Evolutionary conservation across 2,113 vertebrate species (phyloP).

Genomic region (Sarotherodon lohbergeri): DNA sequence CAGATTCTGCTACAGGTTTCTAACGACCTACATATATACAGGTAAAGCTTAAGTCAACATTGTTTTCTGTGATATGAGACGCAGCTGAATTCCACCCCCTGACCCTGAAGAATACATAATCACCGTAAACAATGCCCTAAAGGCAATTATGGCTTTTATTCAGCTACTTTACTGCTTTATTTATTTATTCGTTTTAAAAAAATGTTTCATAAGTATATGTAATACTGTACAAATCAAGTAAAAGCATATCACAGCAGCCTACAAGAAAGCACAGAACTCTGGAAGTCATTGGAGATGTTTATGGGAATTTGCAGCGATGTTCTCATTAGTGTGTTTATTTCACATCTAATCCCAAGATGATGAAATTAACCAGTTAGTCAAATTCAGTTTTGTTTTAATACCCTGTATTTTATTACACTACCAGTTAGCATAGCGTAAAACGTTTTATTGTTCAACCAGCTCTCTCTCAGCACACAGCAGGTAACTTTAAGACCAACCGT

Average conservation of each 20-base stretch:
- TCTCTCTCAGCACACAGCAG: not conserved
- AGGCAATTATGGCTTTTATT: conserved; percentile 26
- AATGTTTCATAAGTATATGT: not conserved
- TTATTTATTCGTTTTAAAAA: not conserved
- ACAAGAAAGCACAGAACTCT: not conserved
- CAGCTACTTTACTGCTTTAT: not conserved
- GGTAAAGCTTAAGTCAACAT: conserved; percentile 19
- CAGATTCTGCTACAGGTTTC: conserved; percentile 11
- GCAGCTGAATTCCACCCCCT: conserved; percentile 5
- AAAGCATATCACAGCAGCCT: not conserved
- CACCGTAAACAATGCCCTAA: conserved; percentile 35
- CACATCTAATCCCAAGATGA: not conserved
- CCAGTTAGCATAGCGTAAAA: not conserved
- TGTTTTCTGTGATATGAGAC: conserved; percentile 28
- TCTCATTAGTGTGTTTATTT: not conserved
- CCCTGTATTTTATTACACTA: not conserved
- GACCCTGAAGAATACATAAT: conserved; percentile 42
- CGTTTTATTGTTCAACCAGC: not conserved
- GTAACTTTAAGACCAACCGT: not conserved
- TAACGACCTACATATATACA: conserved; percentile 7
- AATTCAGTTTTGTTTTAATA: not conserved
- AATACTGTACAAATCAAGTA: not conserved
- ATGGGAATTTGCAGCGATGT: not conserved
- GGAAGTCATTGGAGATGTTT: not conserved
- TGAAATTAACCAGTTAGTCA: not conserved